Evolutionary conservation across 2,888 invertebrate genomes (phyloP), one percentile per base, ranked within the genome.

Genomic region (Drymonia ruficornis): DNA sequence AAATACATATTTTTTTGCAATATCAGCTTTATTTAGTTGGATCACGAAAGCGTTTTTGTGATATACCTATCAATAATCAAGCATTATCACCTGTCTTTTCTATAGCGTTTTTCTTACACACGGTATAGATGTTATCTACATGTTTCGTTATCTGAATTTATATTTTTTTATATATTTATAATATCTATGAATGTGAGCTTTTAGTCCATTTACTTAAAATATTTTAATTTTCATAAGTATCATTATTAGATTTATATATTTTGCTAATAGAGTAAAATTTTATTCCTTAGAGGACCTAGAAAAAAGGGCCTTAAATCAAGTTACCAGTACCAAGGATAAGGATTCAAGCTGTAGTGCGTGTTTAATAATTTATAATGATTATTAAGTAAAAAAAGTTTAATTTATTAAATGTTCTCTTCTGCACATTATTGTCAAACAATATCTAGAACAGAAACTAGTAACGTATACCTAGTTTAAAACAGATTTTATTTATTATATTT

Each of bases 271-370:
- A 53, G 59, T 55, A 55, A 49, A 18, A 56, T 67, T 61, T 18
- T 56, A 61, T 60, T 63, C 47, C 34, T 49, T 29, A 55, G 61
- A 65, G 60, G 63, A 61, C 63, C 65, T 53, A 53, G 12, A 18
- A 42, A 46, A 47, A 12, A 29, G n/a, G 56, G 66, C 55, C 59
- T 60, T 61, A 61, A 60, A 19, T 55, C 15, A 57, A 71, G 70
- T 70, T 70, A 70, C 70, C 70, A 70, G 49, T 66, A 59, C 54
- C 48, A 57, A 57, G 61, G 55, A 59, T 58, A 57, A 57, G 61
- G 53, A 59, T 58, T 59, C 46, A 53, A 52, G 52, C 54, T 61
- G 49, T 65, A 55, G 19, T 28, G 28, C 56, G 1, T 45, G 28
- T 0, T 45, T 43, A 43, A 28, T 15, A 15, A 28, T 43, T 13